Base-by-base conservation (phyloP, 2,113 vertebrate species). In the Acanthisitta chloris region DNA sequence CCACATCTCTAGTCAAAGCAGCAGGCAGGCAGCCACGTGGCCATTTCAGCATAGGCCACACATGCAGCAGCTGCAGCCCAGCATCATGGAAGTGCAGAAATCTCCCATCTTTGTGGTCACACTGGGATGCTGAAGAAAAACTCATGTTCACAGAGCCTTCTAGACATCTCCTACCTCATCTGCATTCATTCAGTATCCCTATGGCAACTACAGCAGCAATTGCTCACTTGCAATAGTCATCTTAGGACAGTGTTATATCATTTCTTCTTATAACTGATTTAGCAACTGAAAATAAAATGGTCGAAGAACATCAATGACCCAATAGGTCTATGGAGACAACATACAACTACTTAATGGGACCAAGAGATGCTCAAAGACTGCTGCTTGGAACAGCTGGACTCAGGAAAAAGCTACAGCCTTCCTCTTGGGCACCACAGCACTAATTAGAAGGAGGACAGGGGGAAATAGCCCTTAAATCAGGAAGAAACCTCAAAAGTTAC, bases 171-270 rank as follows among this genome's bases (percentile, higher is more conserved):
- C 84, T 61, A 38, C 71, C 58, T 95, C 81, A 88, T 96, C 85
- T 90, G 81, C 87, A 94, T 94, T 92, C 66, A 14, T 79, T 94
- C 84, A 58, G 73, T 52, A 82, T 96, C 84, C 94, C 95, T 96
- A 95, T 95, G 87, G 94, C 95, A 97, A 96, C 89, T 95, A 81
- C 70, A 89, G 90, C 74, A 89, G 87, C 87, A 94, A 62, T 88
- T 90, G 89, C 93, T 96, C 87, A 93, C 49, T 92, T 92, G 62
- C 58, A 89, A 81, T 89, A 95, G 83, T 94, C 73, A 92, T 92
- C 71, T 79, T 85, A 94, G 89, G 87, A 65, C 78, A 46, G 42
- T 54, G 70, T 87, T 87, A 49, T 76, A 72, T 87, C 74, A 48
- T 59, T 78, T 55, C 36, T 81, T 59, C 70, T 88, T 94, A 74